A percentile compares a stretch with the other conserved stretches of the same genome.
phyloP scores from a whole-genome alignment of 2,888 invertebrate genomes.

The Chrysolina oricalcia region DNA sequence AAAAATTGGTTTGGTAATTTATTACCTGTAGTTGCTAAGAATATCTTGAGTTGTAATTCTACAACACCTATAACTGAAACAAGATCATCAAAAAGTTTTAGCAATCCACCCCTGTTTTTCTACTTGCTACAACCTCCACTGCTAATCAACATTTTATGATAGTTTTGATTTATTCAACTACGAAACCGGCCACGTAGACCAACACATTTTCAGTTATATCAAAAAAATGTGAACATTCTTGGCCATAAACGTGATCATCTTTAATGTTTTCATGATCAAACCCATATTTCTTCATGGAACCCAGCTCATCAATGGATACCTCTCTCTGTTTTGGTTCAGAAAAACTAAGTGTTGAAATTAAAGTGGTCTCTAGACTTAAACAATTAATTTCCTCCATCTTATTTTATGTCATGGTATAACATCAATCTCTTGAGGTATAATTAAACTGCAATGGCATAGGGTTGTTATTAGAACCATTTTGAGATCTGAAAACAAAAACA shows the following conservation, averaged over 20 bases:
- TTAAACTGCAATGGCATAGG: background rate
- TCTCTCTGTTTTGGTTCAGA: conserved; percentile 11
- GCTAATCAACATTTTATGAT: too few species aligned
- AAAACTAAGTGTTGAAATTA: conserved; percentile 8
- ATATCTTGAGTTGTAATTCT: too few species aligned
- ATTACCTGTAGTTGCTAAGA: too few species aligned
- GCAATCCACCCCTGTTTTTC: too few species aligned
- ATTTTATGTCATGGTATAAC: conserved; percentile 16
- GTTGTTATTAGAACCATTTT: background rate
- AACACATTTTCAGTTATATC: background rate
- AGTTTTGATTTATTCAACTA: too few species aligned
- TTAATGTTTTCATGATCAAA: background rate
- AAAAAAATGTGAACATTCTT: background rate
- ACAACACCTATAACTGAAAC: too few species aligned
- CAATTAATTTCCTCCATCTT: conserved; percentile 4
- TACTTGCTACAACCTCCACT: too few species aligned
- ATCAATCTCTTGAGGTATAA: conserved; percentile 15
- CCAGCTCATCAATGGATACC: conserved; percentile 14
- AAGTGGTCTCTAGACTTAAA: background rate
- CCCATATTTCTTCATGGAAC: conserved; percentile 16
- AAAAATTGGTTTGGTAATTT: too few species aligned
- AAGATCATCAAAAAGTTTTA: too few species aligned
- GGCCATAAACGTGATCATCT: conserved; percentile 1
- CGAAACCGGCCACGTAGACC: too few species aligned
- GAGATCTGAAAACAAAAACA: background rate